Base-by-base conservation (phyloP, 1,140 invertebrate species). In the Coenobita brevimanus region DNA sequence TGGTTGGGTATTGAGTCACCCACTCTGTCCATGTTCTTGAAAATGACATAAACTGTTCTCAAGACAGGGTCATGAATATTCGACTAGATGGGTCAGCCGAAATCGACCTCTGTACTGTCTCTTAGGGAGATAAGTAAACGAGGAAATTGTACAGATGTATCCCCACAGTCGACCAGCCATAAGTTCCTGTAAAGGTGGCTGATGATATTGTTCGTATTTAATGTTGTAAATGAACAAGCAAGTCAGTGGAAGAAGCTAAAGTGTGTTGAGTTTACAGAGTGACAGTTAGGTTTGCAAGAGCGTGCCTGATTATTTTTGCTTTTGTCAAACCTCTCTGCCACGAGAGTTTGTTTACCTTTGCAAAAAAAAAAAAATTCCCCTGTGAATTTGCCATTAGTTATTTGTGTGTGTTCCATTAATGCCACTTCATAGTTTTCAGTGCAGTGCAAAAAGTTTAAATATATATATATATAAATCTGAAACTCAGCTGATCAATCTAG, bases 391-490 rank as follows among this genome's bases (percentile, higher is more conserved):
- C 43, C 8, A 54, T 71, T 54, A 54, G 27, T 80, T 57, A 30
- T 50, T 73, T 73, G 60, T 87, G 76, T 87, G 76, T 87, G 75
- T 87, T 69, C 38, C 43, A 80, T 38, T 50, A 54, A 69, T 73
- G 30, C 64, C 67, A 62, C 46, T 60, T n/a, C 50, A 69, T 57
- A 67, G 4, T 87, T 71, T 41, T 82, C 46, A 57, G 43, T 80
- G 76, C 85, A 86, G 84, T 86, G 84, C 84, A 43, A n/a, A n/a
- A n/a, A n/a, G n/a, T n/a, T n/a, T n/a, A n/a, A n/a, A n/a, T n/a
- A n/a, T n/a, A n/a, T n/a, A n/a, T n/a, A n/a, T 54, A 86, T 64
- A 54, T 71, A 87, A 87, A 69, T 87, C 38, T 86, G 69, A 50
- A 50, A 50, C 46, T 50, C 62, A 71, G 78, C 54, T 81, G 78